phyloP scores from a whole-genome alignment of 2,797 vertebrate species.

The Gastrophryne carolinensis region DNA sequence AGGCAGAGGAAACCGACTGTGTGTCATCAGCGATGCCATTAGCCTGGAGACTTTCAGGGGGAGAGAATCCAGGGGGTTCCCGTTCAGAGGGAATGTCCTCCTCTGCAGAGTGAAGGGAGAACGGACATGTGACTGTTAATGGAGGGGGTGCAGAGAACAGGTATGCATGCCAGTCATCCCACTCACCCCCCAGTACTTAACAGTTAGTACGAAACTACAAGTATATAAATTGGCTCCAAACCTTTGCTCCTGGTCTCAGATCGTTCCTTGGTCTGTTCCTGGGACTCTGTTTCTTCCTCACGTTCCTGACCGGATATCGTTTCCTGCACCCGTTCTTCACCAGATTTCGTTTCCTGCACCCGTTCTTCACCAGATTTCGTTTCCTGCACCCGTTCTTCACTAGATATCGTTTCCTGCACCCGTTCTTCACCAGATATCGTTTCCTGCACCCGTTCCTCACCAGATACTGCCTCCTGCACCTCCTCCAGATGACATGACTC shows the following conservation, averaged over 20 bases:
- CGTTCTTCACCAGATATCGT: neutral
- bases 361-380: neutral
- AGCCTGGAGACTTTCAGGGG: conserved; percentile 75
- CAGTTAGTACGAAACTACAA: neutral
- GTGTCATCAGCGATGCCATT: conserved; percentile 90
- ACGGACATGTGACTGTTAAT: no score
- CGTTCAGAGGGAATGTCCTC: conserved; percentile 61
- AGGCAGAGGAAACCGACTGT: conserved; percentile 86
- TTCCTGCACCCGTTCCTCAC: neutral
- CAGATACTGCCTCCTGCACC: neutral
- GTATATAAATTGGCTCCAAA: neutral
- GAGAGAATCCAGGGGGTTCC: conserved; percentile 64
- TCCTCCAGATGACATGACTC: neutral
- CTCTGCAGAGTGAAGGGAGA: conserved; percentile 58
- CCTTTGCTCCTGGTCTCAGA: neutral
- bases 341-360: neutral
- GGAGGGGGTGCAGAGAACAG: no score
- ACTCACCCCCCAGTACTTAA: no score
- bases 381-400: neutral
- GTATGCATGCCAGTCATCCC: no score
- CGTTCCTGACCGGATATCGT: no score
- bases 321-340: neutral
- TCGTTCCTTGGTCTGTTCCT: no score
- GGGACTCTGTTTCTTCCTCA: neutral
- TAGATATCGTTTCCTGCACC: neutral